phyloP scores from a whole-genome alignment of 2,888 invertebrate genomes.

The Apoda limacodes region DNA sequence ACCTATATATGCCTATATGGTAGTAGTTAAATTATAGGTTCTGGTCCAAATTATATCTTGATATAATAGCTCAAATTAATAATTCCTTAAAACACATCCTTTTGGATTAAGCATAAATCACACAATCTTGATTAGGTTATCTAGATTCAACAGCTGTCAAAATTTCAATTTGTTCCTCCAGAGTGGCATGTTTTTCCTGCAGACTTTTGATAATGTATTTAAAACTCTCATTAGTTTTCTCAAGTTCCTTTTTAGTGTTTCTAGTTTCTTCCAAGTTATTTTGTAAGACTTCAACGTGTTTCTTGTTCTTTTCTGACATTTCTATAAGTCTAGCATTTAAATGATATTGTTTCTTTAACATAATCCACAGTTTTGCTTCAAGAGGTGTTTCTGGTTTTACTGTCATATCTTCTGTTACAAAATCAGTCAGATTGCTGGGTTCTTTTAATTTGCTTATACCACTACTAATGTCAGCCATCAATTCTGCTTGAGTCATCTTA shows the following conservation, averaged over 20 bases:
- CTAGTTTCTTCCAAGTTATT: constrained; percentile 36
- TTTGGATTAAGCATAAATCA: no score
- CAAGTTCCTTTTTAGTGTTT: constrained; percentile 34
- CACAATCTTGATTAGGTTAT: no score
- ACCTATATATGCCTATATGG: no score
- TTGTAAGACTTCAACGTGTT: constrained; percentile 40
- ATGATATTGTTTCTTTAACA: constrained; percentile 53
- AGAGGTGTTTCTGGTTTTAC: constrained; percentile 37
- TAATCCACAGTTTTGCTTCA: constrained; percentile 46
- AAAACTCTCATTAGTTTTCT: constrained; percentile 41
- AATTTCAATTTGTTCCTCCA: constrained; percentile 60
- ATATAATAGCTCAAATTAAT: no score
- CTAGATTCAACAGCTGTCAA: constrained; percentile 52
- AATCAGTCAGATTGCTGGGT: constrained; percentile 37
- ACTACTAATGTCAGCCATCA: constrained; percentile 39
- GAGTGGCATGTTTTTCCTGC: constrained; percentile 55
- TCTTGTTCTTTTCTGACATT: constrained; percentile 38
- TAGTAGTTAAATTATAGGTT: no score
- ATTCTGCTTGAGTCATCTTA: constrained; percentile 38
- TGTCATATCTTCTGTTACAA: constrained; percentile 39
- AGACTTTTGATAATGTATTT: constrained; percentile 56
- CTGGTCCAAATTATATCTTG: no score
- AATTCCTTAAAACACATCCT: no score
- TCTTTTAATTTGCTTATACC: constrained; percentile 35
- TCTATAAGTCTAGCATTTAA: constrained; percentile 43